Percentiles rank a stretch among this genome's conserved stretches.
phyloP scores from a whole-genome alignment of 2,113 vertebrate genomes.

The Pica pica region DNA sequence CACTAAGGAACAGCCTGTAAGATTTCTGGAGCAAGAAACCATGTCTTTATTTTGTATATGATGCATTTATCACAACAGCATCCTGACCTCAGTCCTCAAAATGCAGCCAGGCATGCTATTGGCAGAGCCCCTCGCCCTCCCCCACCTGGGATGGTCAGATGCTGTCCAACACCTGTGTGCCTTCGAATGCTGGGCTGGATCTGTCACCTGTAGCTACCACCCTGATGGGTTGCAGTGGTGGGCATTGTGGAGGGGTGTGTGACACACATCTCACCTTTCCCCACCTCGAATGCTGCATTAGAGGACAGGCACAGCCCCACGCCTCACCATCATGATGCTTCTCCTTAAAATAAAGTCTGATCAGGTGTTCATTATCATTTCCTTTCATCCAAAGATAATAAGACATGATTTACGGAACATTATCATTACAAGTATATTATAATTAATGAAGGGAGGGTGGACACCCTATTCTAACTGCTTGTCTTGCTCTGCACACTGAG shows the following conservation, averaged over 20 bases:
- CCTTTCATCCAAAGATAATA: background rate
- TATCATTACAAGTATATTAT: background rate
- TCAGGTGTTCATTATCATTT: background rate
- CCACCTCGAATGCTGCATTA: background rate
- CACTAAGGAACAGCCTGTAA: background rate
- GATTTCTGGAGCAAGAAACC: background rate
- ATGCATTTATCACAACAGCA: background rate
- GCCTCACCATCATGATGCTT: background rate
- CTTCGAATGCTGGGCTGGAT: accelerated
- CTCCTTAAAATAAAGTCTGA: conserved; percentile 8
- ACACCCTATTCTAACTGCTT: background rate
- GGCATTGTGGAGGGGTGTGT: accelerated
- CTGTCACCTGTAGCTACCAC: background rate
- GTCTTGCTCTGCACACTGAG: background rate
- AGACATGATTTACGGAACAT: conserved; percentile 16
- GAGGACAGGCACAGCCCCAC: background rate
- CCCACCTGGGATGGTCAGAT: background rate
- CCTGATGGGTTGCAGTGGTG: no score
- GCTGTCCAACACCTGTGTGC: accelerated
- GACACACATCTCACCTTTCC: background rate
- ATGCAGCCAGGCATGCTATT: accelerated
- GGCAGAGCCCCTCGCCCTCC: background rate
- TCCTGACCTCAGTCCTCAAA: background rate
- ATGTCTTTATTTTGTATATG: background rate
- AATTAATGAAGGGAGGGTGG: background rate